Base-by-base conservation (phyloP, 1,140 invertebrate genomes). In the Tetranychus cinnabarinus region DNA sequence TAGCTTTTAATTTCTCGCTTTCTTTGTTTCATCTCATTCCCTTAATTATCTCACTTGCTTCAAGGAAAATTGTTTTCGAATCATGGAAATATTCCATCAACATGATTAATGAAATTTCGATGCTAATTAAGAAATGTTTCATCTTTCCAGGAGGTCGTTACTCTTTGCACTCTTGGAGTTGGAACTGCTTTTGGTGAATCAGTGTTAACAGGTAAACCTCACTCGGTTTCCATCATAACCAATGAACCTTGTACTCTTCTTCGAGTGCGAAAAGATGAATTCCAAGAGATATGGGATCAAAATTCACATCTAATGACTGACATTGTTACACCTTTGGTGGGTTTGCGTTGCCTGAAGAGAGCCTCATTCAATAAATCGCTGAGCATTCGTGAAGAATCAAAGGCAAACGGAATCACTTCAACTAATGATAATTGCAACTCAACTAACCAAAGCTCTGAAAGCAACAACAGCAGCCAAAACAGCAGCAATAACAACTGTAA, bases 171-270 rank as follows among this genome's bases (percentile, higher is more conserved):
- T 62, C 71, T 85, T 47, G 81, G 80, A 31, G 78, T 82, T 58
- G 84, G 83, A 15, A 80, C 80, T n/a, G 82, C 82, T 48, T 86
- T 85, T 70, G 83, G 83, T 3, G 83, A 85, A 72, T 81, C 80
- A 39, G 79, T 85, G 63, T 72, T 85, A 58, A 77, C 81, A 66
- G 81, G 82, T 69, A 74, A 80, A 59, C 82, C 83, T 4, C 73
- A 83, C 64, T 79, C 81, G 62, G 81, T 79, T 57, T 84, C 82
- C 1, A 80, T 85, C 45, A 77, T 84, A 45, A 85, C 83, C 7
- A 78, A 79, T 68, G 82, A 82, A 61, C 79, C 78, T 58, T 84
- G 82, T 67, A 82, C 85, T 71, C 73, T 86, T 45, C 74, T 86
- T 23, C 71, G 83, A 36, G 81, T 86, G 33, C 81, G 84, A 70